phyloP scores from a whole-genome alignment of 2,888 invertebrate species.

The Campoletis raptor region DNA sequence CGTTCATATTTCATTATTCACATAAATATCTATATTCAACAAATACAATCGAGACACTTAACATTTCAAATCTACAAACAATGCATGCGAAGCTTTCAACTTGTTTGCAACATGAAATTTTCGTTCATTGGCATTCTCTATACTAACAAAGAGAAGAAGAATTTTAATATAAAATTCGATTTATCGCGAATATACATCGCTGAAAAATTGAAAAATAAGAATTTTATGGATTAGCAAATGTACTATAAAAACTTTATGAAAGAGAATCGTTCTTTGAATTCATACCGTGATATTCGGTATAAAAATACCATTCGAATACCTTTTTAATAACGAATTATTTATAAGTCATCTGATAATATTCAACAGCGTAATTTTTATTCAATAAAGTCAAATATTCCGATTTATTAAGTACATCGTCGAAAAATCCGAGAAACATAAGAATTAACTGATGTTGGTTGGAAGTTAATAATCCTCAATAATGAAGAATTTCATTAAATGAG shows the following conservation, averaged over 20 bases:
- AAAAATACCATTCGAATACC: background rate
- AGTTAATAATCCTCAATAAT: background rate
- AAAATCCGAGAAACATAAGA: background rate
- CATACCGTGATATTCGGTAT: background rate
- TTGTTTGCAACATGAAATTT: background rate
- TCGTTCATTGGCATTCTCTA: background rate
- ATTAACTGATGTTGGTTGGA: background rate
- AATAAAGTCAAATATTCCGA: background rate
- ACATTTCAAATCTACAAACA: background rate
- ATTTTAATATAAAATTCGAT: background rate
- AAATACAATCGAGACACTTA: background rate
- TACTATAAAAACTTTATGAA: background rate
- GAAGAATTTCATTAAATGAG: background rate
- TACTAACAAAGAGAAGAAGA: background rate
- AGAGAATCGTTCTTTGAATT: background rate
- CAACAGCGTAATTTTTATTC: background rate
- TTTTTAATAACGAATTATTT: background rate
- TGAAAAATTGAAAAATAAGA: background rate
- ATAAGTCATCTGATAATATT: background rate
- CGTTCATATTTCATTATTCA: background rate
- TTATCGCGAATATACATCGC: background rate
- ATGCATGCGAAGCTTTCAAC: background rate
- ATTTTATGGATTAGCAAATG: background rate
- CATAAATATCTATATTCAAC: background rate
- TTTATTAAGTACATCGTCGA: background rate